phyloP scores from a whole-genome alignment of 2,113 vertebrate genomes.

The Excalfactoria chinensis region DNA sequence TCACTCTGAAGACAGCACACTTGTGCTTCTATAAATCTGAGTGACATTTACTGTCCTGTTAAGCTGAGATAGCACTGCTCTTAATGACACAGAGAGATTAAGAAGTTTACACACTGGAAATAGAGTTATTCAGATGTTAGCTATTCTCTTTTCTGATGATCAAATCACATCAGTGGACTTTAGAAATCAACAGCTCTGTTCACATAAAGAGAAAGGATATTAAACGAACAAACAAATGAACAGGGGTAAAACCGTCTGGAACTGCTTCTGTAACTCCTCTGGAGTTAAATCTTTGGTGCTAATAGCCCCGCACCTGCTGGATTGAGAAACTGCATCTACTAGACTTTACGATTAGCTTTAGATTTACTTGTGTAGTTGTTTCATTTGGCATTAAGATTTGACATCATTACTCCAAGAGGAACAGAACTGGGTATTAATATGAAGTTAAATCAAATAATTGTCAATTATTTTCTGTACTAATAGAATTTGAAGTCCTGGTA shows the following conservation, averaged over 20 bases:
- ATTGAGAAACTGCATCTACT: neutral
- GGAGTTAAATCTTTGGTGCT: neutral
- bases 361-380: neutral
- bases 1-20: neutral
- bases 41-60: slow-evolving; percentile 57
- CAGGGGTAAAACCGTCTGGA: neutral
- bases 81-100: slow-evolving; percentile 18
- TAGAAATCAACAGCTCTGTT: neutral
- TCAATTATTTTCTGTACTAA: neutral
- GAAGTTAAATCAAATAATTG: neutral
- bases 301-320: no score
- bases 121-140: slow-evolving; percentile 58
- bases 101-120: slow-evolving; percentile 49
- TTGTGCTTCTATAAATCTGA: slow-evolving; percentile 67
- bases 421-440: neutral
- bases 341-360: neutral
- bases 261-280: neutral
- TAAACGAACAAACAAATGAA: neutral
- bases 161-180: slow-evolving; percentile 43
- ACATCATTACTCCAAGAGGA: neutral
- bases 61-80: slow-evolving; percentile 6
- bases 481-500: neutral
- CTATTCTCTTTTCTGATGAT: slow-evolving; percentile 5
- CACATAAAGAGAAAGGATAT: neutral
- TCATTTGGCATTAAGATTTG: neutral